Evolutionary conservation across 1,140 invertebrate species (phyloP).

Genomic region (Zophobas morio): DNA sequence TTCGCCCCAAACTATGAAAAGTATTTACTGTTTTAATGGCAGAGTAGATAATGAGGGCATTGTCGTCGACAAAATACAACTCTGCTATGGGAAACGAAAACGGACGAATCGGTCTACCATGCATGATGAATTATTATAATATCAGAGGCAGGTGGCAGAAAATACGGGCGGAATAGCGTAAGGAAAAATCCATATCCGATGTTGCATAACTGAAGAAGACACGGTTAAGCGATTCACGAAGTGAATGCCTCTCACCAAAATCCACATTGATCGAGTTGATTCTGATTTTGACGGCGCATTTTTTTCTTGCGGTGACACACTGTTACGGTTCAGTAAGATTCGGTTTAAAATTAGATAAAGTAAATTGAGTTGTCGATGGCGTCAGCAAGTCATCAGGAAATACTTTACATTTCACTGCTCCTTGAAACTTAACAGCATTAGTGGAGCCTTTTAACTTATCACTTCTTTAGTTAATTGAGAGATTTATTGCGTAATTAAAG

Average conservation of each 20-base stretch:
- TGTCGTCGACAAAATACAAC: constrained; percentile 20
- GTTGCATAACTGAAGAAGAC: constrained; percentile 32
- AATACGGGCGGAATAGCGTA: constrained; percentile 10
- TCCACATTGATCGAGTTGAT: background rate
- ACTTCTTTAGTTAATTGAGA: constrained; percentile 3
- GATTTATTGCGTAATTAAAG: constrained; percentile 17
- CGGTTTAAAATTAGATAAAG: background rate
- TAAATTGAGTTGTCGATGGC: constrained; percentile 1
- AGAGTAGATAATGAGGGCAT: constrained; percentile 37
- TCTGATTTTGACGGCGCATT: background rate
- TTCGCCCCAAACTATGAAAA: constrained; percentile 2
- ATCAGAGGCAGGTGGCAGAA: constrained; percentile 26
- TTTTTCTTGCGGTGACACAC: constrained; percentile 10
- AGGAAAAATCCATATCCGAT: constrained; percentile 5
- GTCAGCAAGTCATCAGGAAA: background rate
- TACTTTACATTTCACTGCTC: constrained; percentile 5
- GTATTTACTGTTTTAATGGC: constrained; percentile 19
- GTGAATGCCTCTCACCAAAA: background rate
- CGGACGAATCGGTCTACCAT: constrained; percentile 32
- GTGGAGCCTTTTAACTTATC: constrained; percentile 11
- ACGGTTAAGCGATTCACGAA: constrained; percentile 9
- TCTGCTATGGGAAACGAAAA: constrained; percentile 33
- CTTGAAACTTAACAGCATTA: background rate
- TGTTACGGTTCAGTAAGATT: background rate
- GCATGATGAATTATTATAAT: constrained; percentile 42